phyloP scores from a whole-genome alignment of 1,140 invertebrate species.

The Drosophila prosaltans region DNA sequence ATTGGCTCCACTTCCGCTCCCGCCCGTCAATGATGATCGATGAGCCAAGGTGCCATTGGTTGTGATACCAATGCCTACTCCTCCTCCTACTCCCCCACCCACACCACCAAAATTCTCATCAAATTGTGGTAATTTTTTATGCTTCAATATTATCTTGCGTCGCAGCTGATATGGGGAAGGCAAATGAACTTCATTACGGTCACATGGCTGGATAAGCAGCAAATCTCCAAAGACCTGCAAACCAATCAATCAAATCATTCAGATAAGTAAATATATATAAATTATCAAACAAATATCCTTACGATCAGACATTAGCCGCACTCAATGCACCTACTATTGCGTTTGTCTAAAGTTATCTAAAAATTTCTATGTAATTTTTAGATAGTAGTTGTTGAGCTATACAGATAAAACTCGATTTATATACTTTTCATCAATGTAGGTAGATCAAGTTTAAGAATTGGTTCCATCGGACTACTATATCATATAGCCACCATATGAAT shows the following conservation, averaged over 20 bases:
- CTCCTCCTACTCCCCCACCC: slow-evolving; percentile 26
- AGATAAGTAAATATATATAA: neutral
- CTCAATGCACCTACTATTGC: no score
- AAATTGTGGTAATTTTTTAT: slow-evolving; percentile 95
- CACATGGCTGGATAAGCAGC: slow-evolving; percentile 90
- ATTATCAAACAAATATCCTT: no score
- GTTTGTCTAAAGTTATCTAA: no score
- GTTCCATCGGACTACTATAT: no score
- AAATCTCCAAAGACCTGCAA: slow-evolving; percentile 93
- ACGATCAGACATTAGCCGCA: no score
- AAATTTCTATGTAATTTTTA: no score
- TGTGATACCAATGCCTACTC: slow-evolving; percentile 30
- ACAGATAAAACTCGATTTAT: no score
- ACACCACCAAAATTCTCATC: slow-evolving; percentile 85
- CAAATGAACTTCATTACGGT: slow-evolving; percentile 91
- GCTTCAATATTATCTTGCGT: slow-evolving; percentile 94
- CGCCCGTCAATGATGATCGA: slow-evolving; percentile 59
- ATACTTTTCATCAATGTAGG: no score
- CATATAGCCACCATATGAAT: no score
- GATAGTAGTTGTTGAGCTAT: no score
- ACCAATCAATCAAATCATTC: neutral
- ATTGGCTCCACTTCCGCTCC: slow-evolving; percentile 22
- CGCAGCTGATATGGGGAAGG: slow-evolving; percentile 94
- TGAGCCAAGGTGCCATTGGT: slow-evolving; percentile 52
- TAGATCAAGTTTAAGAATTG: no score